These are phyloP conservation scores for Euura lappo DNA, from an alignment of 1,140 invertebrate genomes.

Conservation along the genomic window DNA sequence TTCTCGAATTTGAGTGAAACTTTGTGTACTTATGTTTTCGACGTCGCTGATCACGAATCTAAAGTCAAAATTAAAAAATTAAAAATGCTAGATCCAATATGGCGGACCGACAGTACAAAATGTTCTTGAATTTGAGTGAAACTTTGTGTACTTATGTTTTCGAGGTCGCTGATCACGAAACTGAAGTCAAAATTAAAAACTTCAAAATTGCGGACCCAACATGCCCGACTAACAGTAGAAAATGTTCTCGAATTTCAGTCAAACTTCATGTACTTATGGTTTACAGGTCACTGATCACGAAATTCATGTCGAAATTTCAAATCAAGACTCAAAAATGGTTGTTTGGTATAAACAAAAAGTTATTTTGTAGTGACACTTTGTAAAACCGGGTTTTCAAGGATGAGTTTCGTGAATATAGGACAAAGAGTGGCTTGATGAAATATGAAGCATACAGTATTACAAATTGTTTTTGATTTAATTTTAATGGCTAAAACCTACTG, in stretches of 20 bases:
- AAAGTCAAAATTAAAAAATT: background rate
- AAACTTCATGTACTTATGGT: background rate
- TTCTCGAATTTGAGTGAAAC: too few species aligned
- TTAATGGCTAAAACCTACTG: background rate
- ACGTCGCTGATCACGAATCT: background rate
- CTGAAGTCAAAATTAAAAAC: background rate
- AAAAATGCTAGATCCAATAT: background rate
- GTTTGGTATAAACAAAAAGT: background rate
- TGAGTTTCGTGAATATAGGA: background rate
- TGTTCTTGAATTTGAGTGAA: too few species aligned
- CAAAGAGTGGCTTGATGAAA: background rate
- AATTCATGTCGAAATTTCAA: background rate
- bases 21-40: too few species aligned
- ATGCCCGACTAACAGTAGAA: background rate
- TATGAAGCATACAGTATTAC: background rate
- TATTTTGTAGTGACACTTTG: background rate
- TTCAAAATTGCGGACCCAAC: too few species aligned
- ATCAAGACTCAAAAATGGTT: background rate
- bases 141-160: too few species aligned
- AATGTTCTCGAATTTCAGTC: background rate
- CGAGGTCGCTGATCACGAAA: background rate
- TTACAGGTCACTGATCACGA: background rate
- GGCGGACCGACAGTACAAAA: too few species aligned
- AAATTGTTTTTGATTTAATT: background rate
- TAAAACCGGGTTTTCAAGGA: background rate